Evolutionary conservation across 2,888 invertebrate species (phyloP).

Genomic region (Troides oblongomaculatus): DNA sequence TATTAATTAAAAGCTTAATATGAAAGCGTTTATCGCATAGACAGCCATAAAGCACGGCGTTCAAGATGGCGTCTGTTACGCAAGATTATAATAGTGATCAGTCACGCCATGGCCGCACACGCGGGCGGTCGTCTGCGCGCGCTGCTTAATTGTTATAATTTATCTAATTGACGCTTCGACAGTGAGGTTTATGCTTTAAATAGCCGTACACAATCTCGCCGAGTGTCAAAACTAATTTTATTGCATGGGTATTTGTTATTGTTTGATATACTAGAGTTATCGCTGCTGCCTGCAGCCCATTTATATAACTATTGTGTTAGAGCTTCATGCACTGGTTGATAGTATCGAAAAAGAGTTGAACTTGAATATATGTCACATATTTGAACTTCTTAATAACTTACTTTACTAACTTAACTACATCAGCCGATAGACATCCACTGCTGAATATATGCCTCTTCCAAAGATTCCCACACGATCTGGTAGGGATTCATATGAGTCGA

Average conservation of each 20-base stretch:
- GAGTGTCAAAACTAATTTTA: conserved; percentile 22
- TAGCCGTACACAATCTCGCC: conserved; percentile 10
- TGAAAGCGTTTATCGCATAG: conserved; percentile 9
- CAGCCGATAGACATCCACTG: too few relatives aligned
- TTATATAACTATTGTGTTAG: not conserved
- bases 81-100: conserved; percentile 50
- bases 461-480: too few relatives aligned
- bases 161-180: conserved; percentile 52
- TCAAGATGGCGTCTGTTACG: conserved; percentile 52
- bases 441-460: too few relatives aligned
- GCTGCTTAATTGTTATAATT: conserved; percentile 52
- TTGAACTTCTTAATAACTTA: too few relatives aligned
- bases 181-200: conserved; percentile 33
- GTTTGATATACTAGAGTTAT: not conserved
- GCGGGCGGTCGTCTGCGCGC: conserved; percentile 50
- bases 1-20: conserved; percentile 23
- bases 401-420: too few relatives aligned
- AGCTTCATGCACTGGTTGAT: not conserved
- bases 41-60: conserved; percentile 33
- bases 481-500: too few relatives aligned
- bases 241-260: conserved; percentile 3
- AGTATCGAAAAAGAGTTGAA: not conserved
- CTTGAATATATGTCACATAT: too few relatives aligned
- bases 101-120: conserved; percentile 72
- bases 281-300: not conserved